A percentile compares a stretch with the other conserved stretches of the same genome.
Evolutionary conservation across 2,797 vertebrate species (phyloP).

Genomic region (Thunnus albacares): DNA sequence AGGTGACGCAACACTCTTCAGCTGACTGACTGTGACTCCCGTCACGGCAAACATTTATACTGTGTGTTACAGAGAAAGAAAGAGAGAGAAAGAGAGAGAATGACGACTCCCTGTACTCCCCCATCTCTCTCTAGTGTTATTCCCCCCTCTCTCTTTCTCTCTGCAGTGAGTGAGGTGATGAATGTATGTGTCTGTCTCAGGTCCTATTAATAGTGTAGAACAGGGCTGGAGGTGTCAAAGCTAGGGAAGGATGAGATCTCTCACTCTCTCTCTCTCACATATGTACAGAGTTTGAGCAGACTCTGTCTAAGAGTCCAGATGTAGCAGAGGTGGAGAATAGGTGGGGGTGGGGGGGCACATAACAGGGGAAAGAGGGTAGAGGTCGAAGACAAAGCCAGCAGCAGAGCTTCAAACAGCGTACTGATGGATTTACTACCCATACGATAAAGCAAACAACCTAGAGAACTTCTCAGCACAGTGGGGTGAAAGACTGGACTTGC

Average conservation of each 20-base stretch:
- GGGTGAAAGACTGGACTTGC: constrained; percentile 49
- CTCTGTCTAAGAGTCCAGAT: constrained; percentile 63
- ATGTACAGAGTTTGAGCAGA: constrained; percentile 48
- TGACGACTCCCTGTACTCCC: constrained; percentile 50
- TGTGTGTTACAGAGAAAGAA: constrained; percentile 19
- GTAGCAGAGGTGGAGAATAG: constrained; percentile 50
- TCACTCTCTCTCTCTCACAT: constrained; percentile 44
- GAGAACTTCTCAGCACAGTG: constrained; percentile 42
- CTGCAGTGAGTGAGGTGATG: constrained; percentile 72
- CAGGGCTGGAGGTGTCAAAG: constrained; percentile 73
- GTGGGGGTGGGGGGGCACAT: constrained; percentile 8
- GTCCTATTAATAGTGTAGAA: constrained; percentile 81
- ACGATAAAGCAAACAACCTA: constrained; percentile 66
- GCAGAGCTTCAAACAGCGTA: constrained; percentile 66
- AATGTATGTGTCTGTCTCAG: constrained; percentile 76
- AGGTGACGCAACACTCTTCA: constrained; percentile 55
- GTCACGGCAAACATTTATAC: constrained; percentile 55
- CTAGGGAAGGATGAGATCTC: constrained; percentile 61
- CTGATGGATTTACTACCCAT: constrained; percentile 72
- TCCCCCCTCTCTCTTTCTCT: constrained; percentile 36
- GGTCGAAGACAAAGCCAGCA: constrained; percentile 64
- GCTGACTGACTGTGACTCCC: constrained; percentile 46
- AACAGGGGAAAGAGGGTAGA: constrained; percentile 45
- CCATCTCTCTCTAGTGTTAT: constrained; percentile 26
- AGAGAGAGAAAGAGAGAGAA: constrained; percentile 14